These are phyloP conservation scores for Pseudochaenichthys georgianus DNA, from an alignment of 2,797 vertebrate species.

Conservation along the genomic window DNA sequence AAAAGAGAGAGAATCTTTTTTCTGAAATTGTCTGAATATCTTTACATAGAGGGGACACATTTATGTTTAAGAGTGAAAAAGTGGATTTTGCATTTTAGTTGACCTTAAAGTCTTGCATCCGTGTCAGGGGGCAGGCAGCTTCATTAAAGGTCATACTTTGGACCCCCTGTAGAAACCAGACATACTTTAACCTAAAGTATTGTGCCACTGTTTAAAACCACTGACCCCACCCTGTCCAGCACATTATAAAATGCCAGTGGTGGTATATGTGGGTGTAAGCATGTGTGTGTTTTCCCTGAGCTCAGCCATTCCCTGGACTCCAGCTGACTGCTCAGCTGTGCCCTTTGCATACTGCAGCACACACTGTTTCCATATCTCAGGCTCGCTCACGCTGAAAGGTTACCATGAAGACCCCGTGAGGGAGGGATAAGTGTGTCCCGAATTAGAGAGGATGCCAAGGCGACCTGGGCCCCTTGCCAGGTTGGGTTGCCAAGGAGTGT, in stretches of 20 bases:
- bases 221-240: slow-evolving; percentile 51
- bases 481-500: slow-evolving; percentile 46
- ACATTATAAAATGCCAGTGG: slow-evolving; percentile 57
- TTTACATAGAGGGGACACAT: too few species aligned
- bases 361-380: slow-evolving; percentile 71
- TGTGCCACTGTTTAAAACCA: slow-evolving; percentile 35
- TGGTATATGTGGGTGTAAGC: slow-evolving; percentile 55
- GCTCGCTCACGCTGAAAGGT: slow-evolving; percentile 61
- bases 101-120: too few species aligned
- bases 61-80: too few species aligned
- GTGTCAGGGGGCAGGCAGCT: not conserved
- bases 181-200: slow-evolving; percentile 43
- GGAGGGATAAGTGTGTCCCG: slow-evolving; percentile 73
- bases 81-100: too few species aligned
- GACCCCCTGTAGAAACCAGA: slow-evolving; percentile 10
- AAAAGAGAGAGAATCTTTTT: too few species aligned
- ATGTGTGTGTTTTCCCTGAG: slow-evolving; percentile 61
- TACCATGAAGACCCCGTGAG: slow-evolving; percentile 60
- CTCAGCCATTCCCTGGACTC: slow-evolving; percentile 74
- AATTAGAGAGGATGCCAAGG: slow-evolving; percentile 76
- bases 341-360: slow-evolving; percentile 64
- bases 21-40: too few species aligned
- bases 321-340: slow-evolving; percentile 79
- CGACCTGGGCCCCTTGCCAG: slow-evolving; percentile 54
- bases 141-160: not conserved